Evolutionary conservation across 2,888 invertebrate genomes (phyloP).

Genomic region (Brachynemurus nebulosus): DNA sequence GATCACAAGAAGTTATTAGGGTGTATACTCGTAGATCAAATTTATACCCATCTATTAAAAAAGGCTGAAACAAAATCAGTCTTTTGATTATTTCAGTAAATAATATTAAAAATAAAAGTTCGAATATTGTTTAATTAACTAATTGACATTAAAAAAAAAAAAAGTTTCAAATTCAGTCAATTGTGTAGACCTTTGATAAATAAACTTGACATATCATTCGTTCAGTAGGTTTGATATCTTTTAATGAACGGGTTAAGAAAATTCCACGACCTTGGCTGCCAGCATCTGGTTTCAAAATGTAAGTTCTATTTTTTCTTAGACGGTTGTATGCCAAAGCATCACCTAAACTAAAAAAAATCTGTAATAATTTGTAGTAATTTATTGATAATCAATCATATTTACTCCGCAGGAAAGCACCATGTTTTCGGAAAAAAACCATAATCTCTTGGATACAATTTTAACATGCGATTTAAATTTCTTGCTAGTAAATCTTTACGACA

Average conservation of each 20-base stretch:
- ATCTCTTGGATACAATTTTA: constrained; percentile 73
- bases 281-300: constrained; percentile 82
- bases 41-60: constrained; percentile 81
- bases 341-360: constrained; percentile 40
- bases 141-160: no score
- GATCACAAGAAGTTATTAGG: constrained; percentile 81
- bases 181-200: constrained; percentile 29
- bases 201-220: constrained; percentile 80
- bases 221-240: constrained; percentile 65
- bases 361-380: no score
- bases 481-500: constrained; percentile 75
- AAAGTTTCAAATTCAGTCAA: no score
- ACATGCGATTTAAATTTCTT: constrained; percentile 80
- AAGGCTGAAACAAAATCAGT: constrained; percentile 48
- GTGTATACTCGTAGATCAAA: constrained; percentile 84
- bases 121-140: no score
- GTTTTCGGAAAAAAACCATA: constrained; percentile 89
- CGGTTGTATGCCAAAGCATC: constrained; percentile 59
- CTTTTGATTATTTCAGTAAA: no score
- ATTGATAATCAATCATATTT: constrained; percentile 30
- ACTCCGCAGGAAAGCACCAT: constrained; percentile 89
- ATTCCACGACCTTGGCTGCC: constrained; percentile 87
- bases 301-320: constrained; percentile 57
- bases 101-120: constrained; percentile 4
- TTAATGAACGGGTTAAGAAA: constrained; percentile 66